These are phyloP conservation scores for Spisula solida DNA, from an alignment of 2,888 invertebrate species.

Conservation along the genomic window DNA sequence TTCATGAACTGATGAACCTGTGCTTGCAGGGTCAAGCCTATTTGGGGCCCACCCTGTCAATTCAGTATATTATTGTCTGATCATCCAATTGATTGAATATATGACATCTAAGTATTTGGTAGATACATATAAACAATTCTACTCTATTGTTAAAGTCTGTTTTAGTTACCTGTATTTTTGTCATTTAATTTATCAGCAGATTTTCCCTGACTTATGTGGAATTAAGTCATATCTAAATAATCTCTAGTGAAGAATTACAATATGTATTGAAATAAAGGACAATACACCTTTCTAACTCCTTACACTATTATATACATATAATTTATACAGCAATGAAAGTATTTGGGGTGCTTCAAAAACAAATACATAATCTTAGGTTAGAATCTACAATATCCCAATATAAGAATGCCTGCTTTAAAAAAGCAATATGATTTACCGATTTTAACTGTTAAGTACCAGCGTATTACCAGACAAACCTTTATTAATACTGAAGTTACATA, in stretches of 20 bases:
- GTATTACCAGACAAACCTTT: background rate
- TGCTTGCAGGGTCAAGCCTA: too few species aligned
- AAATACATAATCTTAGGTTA: slow-evolving; percentile 14
- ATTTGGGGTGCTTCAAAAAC: background rate
- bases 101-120: background rate
- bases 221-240: slow-evolving; percentile 2
- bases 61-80: background rate
- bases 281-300: background rate
- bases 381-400: background rate
- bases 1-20: too few species aligned
- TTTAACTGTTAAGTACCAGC: background rate
- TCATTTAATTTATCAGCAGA: background rate
- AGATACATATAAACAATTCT: background rate
- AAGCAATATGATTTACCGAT: background rate
- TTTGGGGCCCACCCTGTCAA: too few species aligned
- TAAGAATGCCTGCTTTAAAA: background rate
- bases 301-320: background rate
- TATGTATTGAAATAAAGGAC: background rate
- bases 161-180: background rate
- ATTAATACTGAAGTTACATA: background rate
- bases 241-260: background rate
- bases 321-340: background rate
- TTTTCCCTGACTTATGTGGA: slow-evolving; percentile 1
- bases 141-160: background rate
- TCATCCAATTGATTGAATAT: background rate